Base-by-base conservation (phyloP, 2,888 invertebrate genomes). In the Xestia sexstrigata region DNA sequence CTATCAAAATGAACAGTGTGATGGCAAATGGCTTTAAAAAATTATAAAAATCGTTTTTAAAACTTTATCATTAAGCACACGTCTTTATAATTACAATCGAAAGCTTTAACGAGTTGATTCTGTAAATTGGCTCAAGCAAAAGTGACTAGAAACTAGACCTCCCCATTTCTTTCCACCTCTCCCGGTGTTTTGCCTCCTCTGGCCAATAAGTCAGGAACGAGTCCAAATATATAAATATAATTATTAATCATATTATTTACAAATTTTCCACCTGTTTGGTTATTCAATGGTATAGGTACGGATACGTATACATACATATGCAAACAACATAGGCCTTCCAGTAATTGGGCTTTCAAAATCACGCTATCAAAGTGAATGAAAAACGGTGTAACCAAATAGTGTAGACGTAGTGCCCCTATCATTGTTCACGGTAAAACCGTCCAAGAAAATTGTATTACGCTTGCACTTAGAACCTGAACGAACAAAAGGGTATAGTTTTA, bases 401-500 rank as follows among this genome's bases (percentile, higher is more conserved):
- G 5, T 62, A 42, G 39, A 9, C 13, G 8, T 11, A 13, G 17
- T 17, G 1, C 2, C 35, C 6, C 13, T 63, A n/a, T 23, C 23
- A 13, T 58, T 35, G 2, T 65, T 52, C n/a, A n/a, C 15, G 13
- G 20, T n/a, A 23, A 45, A n/a, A 26, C 4, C 5, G 1, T 26
- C 20, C 17, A 52, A 77, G 30, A n/a, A 47, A 42, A 76, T 62
- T 76, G 13, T 35, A 35, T 74, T 55, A 35, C 13, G 9, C 11
- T n/a, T 17, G 15, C 20, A 49, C 39, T 72, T 8, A 45, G 20
- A 23, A 72, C 55, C 13, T 7, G 35, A 45, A 30, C 30, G 5
- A 58, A 74, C 13, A 2, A 71, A 49, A 30, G 45, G 4, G 5
- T n/a, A n/a, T 1, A 17, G 4, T 23, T 71, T 7, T 30, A 30